Evolutionary conservation across 2,888 invertebrate species (phyloP), one percentile per base, ranked within the genome.

Genomic region (Heliconius sara): DNA sequence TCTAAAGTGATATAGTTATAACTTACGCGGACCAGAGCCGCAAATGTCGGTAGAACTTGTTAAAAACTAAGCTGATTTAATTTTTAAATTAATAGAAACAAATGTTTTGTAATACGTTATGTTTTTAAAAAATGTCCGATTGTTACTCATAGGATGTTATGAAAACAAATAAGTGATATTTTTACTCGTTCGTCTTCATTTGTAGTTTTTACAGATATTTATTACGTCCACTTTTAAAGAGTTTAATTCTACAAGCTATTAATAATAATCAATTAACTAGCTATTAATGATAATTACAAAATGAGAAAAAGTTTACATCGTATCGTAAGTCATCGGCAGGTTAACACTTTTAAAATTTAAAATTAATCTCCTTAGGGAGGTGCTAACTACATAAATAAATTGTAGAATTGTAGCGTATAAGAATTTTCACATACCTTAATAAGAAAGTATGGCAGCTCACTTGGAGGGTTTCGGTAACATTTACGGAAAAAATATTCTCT

Each of bases 101-200:
- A 67, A 34, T 34, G n/a, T 52, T 76, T 34, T 16, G 16, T 30
- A 16, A 67, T 13, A 47, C 1, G 27, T 30, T 12, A 66, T 83
- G 81, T 84, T 84, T 83, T 83, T 75, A 80, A 79, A 81, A 67
- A 78, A 68, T 76, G 60, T 83, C 84, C 84, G 84, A 81, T 79
- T 76, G 39, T 71, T 68, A 82, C 77, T 84, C 87, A 87, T 80
- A 81, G 83, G 77, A 79, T 84, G 90, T 92, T 92, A 88, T 91
- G 87, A 87, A 86, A 91, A 92, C 91, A 90, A 80, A 22, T 79
- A 80, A 70, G 43, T 43, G 43, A 81, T 90, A 89, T 91, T 91
- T 90, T 91, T 88, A 89, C 89, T 70, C 47, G 43, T 70, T 47
- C 30, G 43, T 39, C 52, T 39, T 25, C 43, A 22, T 60, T 63